Evolutionary conservation across 2,888 invertebrate genomes (phyloP).

Genomic region (Lomographa bimaculata): DNA sequence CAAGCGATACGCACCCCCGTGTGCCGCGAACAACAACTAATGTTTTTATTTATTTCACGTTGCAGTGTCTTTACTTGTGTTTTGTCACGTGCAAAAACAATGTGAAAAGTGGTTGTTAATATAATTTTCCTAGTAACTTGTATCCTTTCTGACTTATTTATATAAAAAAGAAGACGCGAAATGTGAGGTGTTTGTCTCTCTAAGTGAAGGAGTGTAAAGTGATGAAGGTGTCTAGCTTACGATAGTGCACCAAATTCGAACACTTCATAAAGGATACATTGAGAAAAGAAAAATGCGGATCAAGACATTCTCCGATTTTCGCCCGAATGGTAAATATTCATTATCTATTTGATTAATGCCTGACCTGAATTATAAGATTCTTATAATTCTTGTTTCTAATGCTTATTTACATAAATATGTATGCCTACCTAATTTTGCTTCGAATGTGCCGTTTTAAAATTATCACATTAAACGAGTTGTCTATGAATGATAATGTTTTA

Average conservation of each 20-base stretch:
- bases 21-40: slow-evolving; percentile 38
- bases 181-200: slow-evolving; percentile 68
- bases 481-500: slow-evolving; percentile 2
- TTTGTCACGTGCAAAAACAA: slow-evolving; percentile 82
- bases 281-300: slow-evolving; percentile 83
- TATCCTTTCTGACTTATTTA: slow-evolving; percentile 75
- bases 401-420: no score
- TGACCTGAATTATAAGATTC: not conserved
- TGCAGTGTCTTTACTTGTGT: slow-evolving; percentile 83
- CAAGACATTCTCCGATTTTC: slow-evolving; percentile 74
- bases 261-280: slow-evolving; percentile 80
- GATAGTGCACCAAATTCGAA: slow-evolving; percentile 68
- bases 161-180: slow-evolving; percentile 59
- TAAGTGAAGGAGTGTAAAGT: slow-evolving; percentile 68
- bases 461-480: slow-evolving; percentile 14
- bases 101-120: slow-evolving; percentile 84
- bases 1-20: slow-evolving; percentile 60
- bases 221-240: slow-evolving; percentile 68
- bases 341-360: not conserved
- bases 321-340: slow-evolving; percentile 77
- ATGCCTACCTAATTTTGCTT: no score
- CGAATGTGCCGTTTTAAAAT: no score
- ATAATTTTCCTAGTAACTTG: slow-evolving; percentile 75
- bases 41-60: slow-evolving; percentile 53
- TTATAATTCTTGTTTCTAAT: slow-evolving; percentile 1